These are phyloP conservation scores for Drosophila mojavensis DNA, from an alignment of 1,140 invertebrate species.

Conservation along the genomic window DNA sequence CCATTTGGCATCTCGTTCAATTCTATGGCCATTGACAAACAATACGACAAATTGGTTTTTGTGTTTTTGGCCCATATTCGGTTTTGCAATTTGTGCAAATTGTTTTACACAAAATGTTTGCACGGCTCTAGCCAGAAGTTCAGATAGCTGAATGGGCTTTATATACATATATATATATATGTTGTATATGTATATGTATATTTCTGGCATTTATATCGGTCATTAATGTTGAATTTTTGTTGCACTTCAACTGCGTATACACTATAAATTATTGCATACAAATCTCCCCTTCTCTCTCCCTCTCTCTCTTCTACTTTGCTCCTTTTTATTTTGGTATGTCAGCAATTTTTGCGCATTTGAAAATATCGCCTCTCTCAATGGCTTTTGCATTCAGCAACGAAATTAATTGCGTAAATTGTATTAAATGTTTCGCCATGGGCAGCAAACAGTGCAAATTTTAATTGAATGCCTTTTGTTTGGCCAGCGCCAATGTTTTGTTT, in stretches of 20 bases:
- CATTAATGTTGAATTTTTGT: conserved; percentile 75
- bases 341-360: conserved; percentile 52
- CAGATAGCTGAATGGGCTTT: neutral
- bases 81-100: conserved; percentile 66
- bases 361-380: conserved; percentile 31
- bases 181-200: neutral
- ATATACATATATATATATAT: neutral
- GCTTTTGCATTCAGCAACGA: conserved; percentile 57
- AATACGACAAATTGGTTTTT: conserved; percentile 76
- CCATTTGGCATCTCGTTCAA: conserved; percentile 4
- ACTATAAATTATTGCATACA: conserved; percentile 22
- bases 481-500: conserved; percentile 52
- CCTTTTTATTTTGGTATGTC: conserved; percentile 39
- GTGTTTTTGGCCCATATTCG: conserved; percentile 39
- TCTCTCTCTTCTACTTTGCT: neutral
- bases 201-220: conserved; percentile 59
- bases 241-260: conserved; percentile 44
- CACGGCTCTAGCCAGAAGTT: conserved; percentile 18
- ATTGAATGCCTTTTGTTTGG: conserved; percentile 79
- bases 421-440: conserved; percentile 66
- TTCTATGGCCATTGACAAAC: conserved; percentile 58
- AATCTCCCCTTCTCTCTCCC: neutral
- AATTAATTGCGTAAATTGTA: conserved; percentile 81
- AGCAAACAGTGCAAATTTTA: conserved; percentile 73
- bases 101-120: conserved; percentile 71